Base-by-base conservation (phyloP, 35 echinoderm and acorn worm genomes). In the Hemicentrotus pulcherrimus region DNA sequence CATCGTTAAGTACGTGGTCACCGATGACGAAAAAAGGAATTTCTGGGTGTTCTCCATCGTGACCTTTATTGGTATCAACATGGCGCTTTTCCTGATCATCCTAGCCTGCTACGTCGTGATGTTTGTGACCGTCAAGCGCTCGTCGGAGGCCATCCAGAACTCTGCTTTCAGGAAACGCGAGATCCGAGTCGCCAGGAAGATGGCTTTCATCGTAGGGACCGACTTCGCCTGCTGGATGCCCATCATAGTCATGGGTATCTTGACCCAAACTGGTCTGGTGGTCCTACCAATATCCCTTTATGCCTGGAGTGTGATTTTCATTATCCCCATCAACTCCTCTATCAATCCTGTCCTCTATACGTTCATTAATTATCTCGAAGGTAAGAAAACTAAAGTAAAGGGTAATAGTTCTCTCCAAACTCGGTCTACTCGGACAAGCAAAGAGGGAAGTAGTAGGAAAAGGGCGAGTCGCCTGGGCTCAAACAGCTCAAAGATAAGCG, bases 141-240 rank as follows among this genome's bases (percentile, higher is more conserved):
- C 96, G 22, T 94, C 96, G 48, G 47, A 95, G 41, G 47, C 91
- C 16, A 92, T 94, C 31, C 31, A 47, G 6, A 32, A 95, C 31
- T 95, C 87, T 10, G 94, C 92, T 16, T 87, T 18, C 61, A 88
- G 45, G 7, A 60, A 46, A 2, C 92, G 96, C 14, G 97, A 98
- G 71, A 93, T 98, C 9, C 97, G 86, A 46, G 96, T 99, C 95
- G 98, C 98, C 18, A 31, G 85, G 3, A 97, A 94, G 71, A 99
- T 99, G 98, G 94, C 95, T 5, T 31, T 97, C 31, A 95, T 99
- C 46, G 96, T 99, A 11, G 92, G 95, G 16, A 99, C 98, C 6
- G 96, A 99, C 47, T 95, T 99, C 47, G 50, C 92, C 5, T 99
- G 98, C 46, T 99, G 98, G 98, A 61, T 97, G 41, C 98, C 98